Base-by-base conservation (phyloP, 2,113 vertebrate species). In the Gambusia holbrooki region DNA sequence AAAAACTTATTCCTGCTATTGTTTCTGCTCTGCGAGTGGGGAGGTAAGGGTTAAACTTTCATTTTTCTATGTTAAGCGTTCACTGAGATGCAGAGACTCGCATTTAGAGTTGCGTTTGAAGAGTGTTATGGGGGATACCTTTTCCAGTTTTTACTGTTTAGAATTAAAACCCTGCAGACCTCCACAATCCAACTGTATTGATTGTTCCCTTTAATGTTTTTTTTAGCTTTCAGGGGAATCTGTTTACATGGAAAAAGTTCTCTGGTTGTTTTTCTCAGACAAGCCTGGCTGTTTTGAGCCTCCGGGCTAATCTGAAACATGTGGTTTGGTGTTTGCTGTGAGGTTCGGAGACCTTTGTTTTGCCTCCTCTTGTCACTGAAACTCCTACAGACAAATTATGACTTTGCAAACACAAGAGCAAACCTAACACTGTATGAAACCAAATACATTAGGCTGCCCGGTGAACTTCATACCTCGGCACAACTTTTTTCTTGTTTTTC, bases 381-480 rank as follows among this genome's bases (percentile, higher is more conserved):
- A 77, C 65, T 88, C 35, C 51, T 80, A 84, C 71, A 40, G 66
- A 58, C 77, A 74, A 76, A 74, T 82, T 66, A 54, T 33, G 84
- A 73, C 64, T 29, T 62, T 62, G 63, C 51, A 77, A 84, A 88
- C 28, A 76, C 66, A 82, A 29, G 13, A 71, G 62, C 81, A 89
- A 86, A 80, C 76, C 70, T 14, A n/a, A 69, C 80, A 85, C 79
- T 76, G 45, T 79, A 65, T 82, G 73, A 82, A 83, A 82, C 79
- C 62, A 70, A 80, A 40, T 77, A 82, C 77, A 84, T 86, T 77
- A 67, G 76, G 70, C 84, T 84, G 76, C 80, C 81, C 76, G 76
- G 82, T 92, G 86, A 93, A 92, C 92, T 93, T 91, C 80, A 91
- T 84, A 84, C 86, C 85, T 86, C 68, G 3, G 74, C 84, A 82